Conservation (phyloP, 2,797 vertebrate species). For the Staurois parvus region DNA sequence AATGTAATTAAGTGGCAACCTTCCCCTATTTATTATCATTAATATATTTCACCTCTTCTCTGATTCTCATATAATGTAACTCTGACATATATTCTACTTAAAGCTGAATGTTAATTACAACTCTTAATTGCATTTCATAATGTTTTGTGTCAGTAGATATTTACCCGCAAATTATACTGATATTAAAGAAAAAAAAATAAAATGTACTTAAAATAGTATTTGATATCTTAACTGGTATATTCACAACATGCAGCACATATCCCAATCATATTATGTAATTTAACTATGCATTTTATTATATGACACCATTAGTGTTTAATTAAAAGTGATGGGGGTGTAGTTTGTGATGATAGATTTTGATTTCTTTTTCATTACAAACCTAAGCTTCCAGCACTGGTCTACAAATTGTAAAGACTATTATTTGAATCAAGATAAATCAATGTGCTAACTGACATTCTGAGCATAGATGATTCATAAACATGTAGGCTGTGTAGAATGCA, state of each 20-base stretch:
- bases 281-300: slow-evolving; percentile 44
- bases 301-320: slow-evolving; percentile 47
- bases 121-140: neutral
- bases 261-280: slow-evolving; percentile 24
- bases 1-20: neutral
- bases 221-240: slow-evolving; percentile 4
- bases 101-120: neutral
- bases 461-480: slow-evolving; percentile 24
- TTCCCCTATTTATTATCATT: neutral
- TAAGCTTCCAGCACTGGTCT: slow-evolving; percentile 26
- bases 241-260: slow-evolving; percentile 4
- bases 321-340: slow-evolving; percentile 48
- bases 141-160: slow-evolving; percentile 1
- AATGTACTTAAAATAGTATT: neutral
- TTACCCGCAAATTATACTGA: neutral
- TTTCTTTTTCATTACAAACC: slow-evolving; percentile 35
- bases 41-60: neutral
- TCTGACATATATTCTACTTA: neutral
- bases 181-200: neutral
- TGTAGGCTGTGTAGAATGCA: neutral
- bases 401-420: slow-evolving; percentile 22
- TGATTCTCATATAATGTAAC: neutral
- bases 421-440: slow-evolving; percentile 34
- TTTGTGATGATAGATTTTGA: slow-evolving; percentile 48
- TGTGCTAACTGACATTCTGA: slow-evolving; percentile 24